Evolutionary conservation across 2,113 vertebrate genomes (phyloP).

Genomic region (Prietella phreatophila): DNA sequence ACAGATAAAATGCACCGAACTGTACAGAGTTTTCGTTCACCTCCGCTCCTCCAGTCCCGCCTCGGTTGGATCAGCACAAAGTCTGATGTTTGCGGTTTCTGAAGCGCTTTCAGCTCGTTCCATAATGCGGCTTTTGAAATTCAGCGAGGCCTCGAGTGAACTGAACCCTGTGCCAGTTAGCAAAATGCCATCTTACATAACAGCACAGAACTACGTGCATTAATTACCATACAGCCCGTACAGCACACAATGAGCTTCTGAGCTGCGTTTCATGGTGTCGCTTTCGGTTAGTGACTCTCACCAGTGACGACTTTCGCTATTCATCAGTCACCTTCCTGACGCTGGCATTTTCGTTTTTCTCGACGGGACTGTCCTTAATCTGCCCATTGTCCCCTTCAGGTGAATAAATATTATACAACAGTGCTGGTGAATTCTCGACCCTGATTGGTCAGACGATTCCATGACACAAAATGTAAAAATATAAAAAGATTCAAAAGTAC

Average conservation of each 20-base stretch:
- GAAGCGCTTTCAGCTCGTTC: constrained; percentile 64
- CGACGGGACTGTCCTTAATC: not conserved
- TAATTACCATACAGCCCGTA: constrained; percentile 60
- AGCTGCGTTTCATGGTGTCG: constrained; percentile 60
- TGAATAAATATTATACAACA: not conserved
- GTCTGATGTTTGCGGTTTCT: constrained; percentile 64
- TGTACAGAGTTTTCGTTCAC: not conserved
- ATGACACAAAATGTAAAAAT: not conserved
- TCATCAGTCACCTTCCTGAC: not conserved
- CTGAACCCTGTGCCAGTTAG: constrained; percentile 66
- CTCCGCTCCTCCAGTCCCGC: not conserved
- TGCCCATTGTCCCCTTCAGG: not conserved
- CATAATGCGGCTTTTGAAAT: constrained; percentile 70
- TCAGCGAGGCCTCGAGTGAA: constrained; percentile 54
- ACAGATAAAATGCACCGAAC: not conserved
- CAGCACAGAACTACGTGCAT: constrained; percentile 50
- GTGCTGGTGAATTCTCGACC: not conserved
- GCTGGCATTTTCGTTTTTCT: constrained; percentile 3
- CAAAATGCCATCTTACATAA: constrained; percentile 69
- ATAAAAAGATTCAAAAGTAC: not conserved
- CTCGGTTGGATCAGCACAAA: constrained; percentile 29
- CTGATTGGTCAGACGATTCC: not conserved
- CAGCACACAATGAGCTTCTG: constrained; percentile 56
- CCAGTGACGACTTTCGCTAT: constrained; percentile 53
- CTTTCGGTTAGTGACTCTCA: constrained; percentile 53